phyloP scores from a whole-genome alignment of 2,113 vertebrate species.

The Psittacara wagleri region DNA sequence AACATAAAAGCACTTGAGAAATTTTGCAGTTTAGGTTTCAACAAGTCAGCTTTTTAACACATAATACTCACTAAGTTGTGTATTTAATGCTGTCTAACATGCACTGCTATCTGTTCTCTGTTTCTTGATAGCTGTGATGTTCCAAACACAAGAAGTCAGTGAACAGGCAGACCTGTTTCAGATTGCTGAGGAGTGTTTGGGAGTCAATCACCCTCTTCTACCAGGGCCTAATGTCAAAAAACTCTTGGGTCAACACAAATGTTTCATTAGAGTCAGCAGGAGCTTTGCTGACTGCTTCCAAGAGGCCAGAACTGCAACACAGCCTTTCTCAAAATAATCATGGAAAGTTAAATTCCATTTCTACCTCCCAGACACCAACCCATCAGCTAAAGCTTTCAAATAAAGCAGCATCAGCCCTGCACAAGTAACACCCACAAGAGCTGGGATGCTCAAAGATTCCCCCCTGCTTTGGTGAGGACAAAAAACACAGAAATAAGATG shows the following conservation, averaged over 20 bases:
- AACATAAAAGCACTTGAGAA: neutral
- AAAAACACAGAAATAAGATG: neutral
- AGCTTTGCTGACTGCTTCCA: neutral
- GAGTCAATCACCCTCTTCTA: neutral
- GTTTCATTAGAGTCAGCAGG: neutral
- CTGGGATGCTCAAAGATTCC: neutral
- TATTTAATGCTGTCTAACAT: neutral
- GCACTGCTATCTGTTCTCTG: neutral
- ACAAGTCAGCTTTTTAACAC: neutral
- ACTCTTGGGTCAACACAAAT: rapidly evolving
- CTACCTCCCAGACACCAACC: neutral
- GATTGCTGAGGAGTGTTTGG: neutral
- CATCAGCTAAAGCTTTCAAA: neutral
- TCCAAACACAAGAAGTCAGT: neutral
- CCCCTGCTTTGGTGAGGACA: neutral
- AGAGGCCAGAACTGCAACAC: neutral
- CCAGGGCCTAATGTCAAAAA: neutral
- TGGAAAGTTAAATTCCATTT: neutral
- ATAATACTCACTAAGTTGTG: neutral
- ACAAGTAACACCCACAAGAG: neutral
- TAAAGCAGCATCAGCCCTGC: neutral
- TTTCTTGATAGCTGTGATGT: neutral
- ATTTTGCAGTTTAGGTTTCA: neutral
- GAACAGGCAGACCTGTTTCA: neutral
- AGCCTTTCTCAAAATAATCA: neutral